Evolutionary conservation across 2,888 invertebrate species (phyloP), one percentile per base, ranked within the genome.

Genomic region (Mesochorus sp.): DNA sequence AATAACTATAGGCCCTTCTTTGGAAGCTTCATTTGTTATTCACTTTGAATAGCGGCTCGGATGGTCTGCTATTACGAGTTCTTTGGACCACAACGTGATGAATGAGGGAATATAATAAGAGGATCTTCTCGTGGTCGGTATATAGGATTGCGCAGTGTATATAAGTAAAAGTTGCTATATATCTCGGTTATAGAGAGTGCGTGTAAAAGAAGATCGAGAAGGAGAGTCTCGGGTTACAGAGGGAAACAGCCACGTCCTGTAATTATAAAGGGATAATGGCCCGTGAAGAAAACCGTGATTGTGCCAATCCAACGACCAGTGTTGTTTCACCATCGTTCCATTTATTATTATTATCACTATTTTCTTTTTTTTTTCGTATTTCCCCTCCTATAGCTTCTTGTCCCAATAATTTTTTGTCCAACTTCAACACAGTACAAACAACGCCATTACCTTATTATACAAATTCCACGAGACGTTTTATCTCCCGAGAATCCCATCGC

Each of bases 261-360:
- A 81, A 82, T 82, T 82, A 81, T 82, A 80, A 80, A 79, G 72
- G 78, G 76, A 82, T 82, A 82, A 82, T 82, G 82, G 79, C 74
- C 80, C 82, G 80, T 81, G 81, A 70, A 82, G 79, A 53, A 79
- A 77, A 67, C 68, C 76, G 17, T 37, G 76, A 80, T 82, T 82
- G 81, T 79, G 75, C 76, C 78, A 72, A 82, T 81, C 74, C 67
- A 24, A 67, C 77, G 72, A 62, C 34, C 51, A 26, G 53, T 28
- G 61, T 61, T 53, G 31, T 61, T 64, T 49, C 64, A 72, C 49
- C 31, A 47, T 37, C 37, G 14, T 12, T 12, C 6, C 34, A 19
- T 26, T 5, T 44, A 55, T 55, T 67, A 14, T n/a, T n/a, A n/a
- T n/a, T n/a, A n/a, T n/a, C n/a, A n/a, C n/a, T n/a, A n/a, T n/a